Conservation (phyloP, 2,113 vertebrate genomes). For the Nymphicus hollandicus region DNA sequence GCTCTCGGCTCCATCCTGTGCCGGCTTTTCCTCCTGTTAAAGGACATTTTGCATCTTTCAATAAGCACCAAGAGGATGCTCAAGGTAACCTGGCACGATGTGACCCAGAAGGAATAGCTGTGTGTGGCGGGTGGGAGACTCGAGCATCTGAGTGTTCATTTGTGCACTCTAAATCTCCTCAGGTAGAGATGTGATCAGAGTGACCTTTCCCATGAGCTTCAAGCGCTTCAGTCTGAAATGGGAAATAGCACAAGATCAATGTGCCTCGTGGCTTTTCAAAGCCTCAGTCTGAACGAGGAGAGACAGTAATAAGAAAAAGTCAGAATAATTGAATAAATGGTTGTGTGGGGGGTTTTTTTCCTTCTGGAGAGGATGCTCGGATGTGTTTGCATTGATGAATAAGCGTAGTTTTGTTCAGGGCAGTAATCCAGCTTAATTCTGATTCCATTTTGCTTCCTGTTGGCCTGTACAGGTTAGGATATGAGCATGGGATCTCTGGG, state of each 20-base stretch:
- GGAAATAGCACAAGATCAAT: slow-evolving; percentile 28
- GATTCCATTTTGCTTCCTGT: neutral
- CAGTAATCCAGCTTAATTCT: neutral
- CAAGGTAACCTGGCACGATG: neutral
- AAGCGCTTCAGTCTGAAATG: neutral
- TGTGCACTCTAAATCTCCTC: neutral
- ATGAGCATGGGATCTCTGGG: neutral
- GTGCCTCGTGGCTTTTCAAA: neutral
- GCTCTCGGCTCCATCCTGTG: neutral
- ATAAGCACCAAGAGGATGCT: neutral
- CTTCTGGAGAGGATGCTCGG: neutral
- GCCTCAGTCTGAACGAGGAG: neutral
- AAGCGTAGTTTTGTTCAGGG: neutral
- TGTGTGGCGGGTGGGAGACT: neutral
- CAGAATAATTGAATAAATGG: slow-evolving; percentile 20
- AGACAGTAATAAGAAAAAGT: slow-evolving; percentile 42
- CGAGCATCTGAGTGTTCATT: neutral
- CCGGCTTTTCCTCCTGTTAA: neutral
- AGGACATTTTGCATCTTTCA: neutral
- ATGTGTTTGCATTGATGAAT: neutral
- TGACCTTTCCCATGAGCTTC: slow-evolving; percentile 31
- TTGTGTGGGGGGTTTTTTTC: neutral
- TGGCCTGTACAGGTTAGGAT: neutral
- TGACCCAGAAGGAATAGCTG: neutral
- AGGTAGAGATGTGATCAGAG: neutral